Percentiles rank a stretch among this genome's conserved stretches.
phyloP scores from a whole-genome alignment of 1,140 invertebrate species.

The Bicyclus anynana region DNA sequence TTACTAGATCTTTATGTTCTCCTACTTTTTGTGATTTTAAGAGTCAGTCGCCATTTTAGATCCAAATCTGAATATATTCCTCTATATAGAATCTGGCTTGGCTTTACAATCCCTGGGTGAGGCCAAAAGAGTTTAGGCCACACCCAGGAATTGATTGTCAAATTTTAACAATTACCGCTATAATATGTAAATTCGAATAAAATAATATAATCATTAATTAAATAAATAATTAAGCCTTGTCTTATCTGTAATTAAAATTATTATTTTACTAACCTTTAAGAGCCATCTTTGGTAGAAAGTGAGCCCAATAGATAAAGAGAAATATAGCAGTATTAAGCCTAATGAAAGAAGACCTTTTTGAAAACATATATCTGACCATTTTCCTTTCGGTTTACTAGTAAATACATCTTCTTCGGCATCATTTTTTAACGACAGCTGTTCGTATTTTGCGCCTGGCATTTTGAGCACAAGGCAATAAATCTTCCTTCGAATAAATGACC shows the following conservation, averaged over 20 bases:
- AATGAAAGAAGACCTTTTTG: constrained; percentile 61
- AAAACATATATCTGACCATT: constrained; percentile 60
- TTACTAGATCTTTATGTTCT: no score
- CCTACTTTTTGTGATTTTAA: no score
- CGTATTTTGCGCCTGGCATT: constrained; percentile 69
- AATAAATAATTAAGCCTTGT: no score
- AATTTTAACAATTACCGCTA: no score
- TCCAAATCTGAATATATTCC: no score
- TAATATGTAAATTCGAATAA: no score
- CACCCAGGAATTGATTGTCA: no score
- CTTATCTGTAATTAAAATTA: background rate
- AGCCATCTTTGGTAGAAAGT: constrained; percentile 98
- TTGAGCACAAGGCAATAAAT: constrained; percentile 31
- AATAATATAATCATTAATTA: no score
- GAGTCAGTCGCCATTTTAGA: no score
- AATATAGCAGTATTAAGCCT: constrained; percentile 87
- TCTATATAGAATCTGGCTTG: no score
- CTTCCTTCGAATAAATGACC: constrained; percentile 24
- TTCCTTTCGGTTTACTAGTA: constrained; percentile 51
- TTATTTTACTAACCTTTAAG: constrained; percentile 82
- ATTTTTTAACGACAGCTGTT: constrained; percentile 67
- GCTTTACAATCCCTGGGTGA: no score
- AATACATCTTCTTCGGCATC: constrained; percentile 60
- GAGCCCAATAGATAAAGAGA: constrained; percentile 93
- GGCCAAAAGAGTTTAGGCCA: no score